phyloP scores from a whole-genome alignment of 2,888 invertebrate genomes.

The Lymantria dispar region DNA sequence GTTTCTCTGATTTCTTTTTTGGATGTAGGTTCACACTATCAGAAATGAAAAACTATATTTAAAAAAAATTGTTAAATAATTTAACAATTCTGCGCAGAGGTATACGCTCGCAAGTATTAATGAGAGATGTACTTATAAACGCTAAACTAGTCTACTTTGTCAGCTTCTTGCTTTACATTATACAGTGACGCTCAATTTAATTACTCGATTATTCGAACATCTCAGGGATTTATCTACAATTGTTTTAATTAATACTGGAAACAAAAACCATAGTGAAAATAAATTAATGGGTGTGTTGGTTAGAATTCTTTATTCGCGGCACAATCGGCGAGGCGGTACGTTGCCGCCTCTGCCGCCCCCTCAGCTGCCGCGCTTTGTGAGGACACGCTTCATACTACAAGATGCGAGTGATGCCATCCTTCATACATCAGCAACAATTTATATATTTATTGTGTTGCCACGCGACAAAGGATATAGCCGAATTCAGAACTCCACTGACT shows the following conservation, averaged over 20 bases:
- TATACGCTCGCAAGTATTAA: too few species aligned
- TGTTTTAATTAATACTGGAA: slow-evolving; percentile 14
- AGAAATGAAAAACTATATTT: too few species aligned
- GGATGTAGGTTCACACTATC: too few species aligned
- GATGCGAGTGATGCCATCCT: slow-evolving; percentile 14
- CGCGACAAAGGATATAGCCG: background rate
- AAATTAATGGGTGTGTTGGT: slow-evolving; percentile 35
- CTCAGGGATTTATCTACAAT: background rate
- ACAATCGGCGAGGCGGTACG: slow-evolving; percentile 60
- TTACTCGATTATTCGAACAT: too few species aligned
- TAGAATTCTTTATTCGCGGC: slow-evolving; percentile 30
- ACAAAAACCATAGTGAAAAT: slow-evolving; percentile 40
- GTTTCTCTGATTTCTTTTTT: too few species aligned
- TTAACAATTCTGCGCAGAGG: too few species aligned
- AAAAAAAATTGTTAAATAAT: too few species aligned
- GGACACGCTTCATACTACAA: slow-evolving; percentile 29
- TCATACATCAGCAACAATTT: background rate
- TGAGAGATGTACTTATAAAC: too few species aligned
- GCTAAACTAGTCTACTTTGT: too few species aligned
- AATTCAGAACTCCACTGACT: too few species aligned
- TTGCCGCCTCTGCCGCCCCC: slow-evolving; percentile 59
- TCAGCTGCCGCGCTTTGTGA: slow-evolving; percentile 40
- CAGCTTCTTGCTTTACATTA: too few species aligned
- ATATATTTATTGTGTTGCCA: background rate
- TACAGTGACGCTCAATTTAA: too few species aligned